phyloP scores from a whole-genome alignment of 2,113 vertebrate genomes.

The Anguilla japonica region DNA sequence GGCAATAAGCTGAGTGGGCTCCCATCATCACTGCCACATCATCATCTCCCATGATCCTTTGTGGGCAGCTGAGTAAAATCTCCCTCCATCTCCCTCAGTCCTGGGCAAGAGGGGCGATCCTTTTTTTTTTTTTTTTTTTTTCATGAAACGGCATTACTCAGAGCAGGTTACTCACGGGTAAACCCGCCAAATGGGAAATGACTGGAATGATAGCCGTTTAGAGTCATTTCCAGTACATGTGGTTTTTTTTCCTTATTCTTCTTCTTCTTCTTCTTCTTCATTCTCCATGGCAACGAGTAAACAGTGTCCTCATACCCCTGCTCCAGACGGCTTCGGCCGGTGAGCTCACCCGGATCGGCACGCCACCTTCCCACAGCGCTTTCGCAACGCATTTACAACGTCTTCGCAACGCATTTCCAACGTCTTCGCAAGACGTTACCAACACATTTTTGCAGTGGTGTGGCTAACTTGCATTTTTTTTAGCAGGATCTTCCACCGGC shows the following conservation, averaged over 20 bases:
- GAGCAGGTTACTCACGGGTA: background rate
- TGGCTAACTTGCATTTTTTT: background rate
- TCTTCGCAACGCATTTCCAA: background rate
- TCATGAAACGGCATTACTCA: conserved; percentile 44
- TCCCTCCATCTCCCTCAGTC: conserved; percentile 26
- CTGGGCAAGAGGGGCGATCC: conserved; percentile 36
- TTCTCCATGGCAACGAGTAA: conserved; percentile 62
- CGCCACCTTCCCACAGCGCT: background rate
- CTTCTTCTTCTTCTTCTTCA: conserved; percentile 37
- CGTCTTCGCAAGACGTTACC: too few species aligned
- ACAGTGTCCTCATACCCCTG: conserved; percentile 56
- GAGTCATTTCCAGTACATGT: conserved; percentile 67
- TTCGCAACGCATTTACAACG: background rate
- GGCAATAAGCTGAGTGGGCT: background rate
- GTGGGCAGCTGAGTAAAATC: conserved; percentile 21
- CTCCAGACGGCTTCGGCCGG: conserved; percentile 39
- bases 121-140: background rate
- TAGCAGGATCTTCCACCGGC: background rate
- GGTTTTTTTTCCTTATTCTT: conserved; percentile 45
- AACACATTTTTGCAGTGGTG: too few species aligned
- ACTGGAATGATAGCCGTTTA: conserved; percentile 51
- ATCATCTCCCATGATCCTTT: conserved; percentile 29
- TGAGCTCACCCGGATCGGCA: background rate
- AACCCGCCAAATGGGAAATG: conserved; percentile 54
- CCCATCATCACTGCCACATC: background rate